Base-by-base conservation (phyloP, 2,113 vertebrate genomes). In the Elgaria multicarinata region DNA sequence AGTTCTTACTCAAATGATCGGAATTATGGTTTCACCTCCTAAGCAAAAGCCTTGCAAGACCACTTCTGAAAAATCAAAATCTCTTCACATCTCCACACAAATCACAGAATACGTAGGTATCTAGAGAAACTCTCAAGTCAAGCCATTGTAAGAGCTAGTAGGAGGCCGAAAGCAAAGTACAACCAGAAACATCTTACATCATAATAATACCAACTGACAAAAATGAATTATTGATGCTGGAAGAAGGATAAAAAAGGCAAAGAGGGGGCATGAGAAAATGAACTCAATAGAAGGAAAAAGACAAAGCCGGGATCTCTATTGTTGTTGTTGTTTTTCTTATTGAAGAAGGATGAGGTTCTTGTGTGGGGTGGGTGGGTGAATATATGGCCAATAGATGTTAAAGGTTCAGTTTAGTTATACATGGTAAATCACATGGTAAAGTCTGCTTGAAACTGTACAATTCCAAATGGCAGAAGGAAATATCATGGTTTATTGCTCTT, bases 71-170 rank as follows among this genome's bases (percentile, higher is more conserved):
- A 75, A 91, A 81, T 3, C 2, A 89, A 90, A 92, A 84, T 1
- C 10, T 16, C 85, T 5, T 92, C 92, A 90, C 92, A 87, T 94
- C 93, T 92, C 64, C 81, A 58, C 20, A 71, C 13, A 84, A 87
- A 1, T 85, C 66, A 91, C 28, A 91, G 87, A 91, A 92, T 0
- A n/a, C 84, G n/a, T 82, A 91, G 53, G 91, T 93, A 91, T 92
- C 79, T 92, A 92, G 33, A 67, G 39, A 67, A 44, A 67, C 39
- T 67, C 58, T n/a, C 83, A 1, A 66, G 44, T 24, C 62, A 91
- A 90, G 92, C 92, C 93, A 89, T 90, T 84, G 69, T 0, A 89
- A 72, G 91, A 92, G 31, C 3, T 87, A 77, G 90, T 86, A 91
- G 91, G 66, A n/a, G 85, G 28, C 75, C 88, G 87, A 75, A 71